Conservation (phyloP, 2,888 invertebrate species). For the Protula sp. region DNA sequence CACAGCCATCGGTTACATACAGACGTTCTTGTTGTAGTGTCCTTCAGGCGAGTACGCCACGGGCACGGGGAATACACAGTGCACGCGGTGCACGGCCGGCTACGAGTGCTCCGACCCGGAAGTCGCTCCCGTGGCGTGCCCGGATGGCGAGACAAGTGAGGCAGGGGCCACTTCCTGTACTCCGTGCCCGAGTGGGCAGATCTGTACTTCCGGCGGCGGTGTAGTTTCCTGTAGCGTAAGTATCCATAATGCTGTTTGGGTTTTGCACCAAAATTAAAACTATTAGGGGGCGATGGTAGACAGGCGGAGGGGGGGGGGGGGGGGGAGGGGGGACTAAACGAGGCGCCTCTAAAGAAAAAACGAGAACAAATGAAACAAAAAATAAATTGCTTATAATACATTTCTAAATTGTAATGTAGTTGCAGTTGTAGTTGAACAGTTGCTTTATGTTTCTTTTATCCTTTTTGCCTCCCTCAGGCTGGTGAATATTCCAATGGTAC, state of each 20-base stretch:
- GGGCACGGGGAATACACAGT: slow-evolving; percentile 18
- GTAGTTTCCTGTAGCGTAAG: neutral
- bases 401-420: too few relatives aligned
- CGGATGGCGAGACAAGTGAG: slow-evolving; percentile 29
- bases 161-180: neutral
- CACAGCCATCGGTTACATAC: too few relatives aligned
- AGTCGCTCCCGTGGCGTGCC: slow-evolving; percentile 31
- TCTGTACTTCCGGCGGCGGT: neutral
- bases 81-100: slow-evolving; percentile 35
- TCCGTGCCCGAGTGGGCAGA: neutral
- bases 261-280: too few relatives aligned
- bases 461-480: too few relatives aligned
- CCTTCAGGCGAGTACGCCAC: slow-evolving; percentile 34
- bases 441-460: too few relatives aligned
- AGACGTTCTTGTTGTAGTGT: slow-evolving; percentile 13
- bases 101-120: slow-evolving; percentile 36
- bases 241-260: too few relatives aligned
- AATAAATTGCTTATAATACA: neutral
- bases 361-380: neutral
- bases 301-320: too few relatives aligned
- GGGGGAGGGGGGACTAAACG: too few relatives aligned
- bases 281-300: too few relatives aligned
- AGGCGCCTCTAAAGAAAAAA: too few relatives aligned
- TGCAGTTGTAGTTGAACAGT: too few relatives aligned
- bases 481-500: slow-evolving; percentile 42